A percentile compares a stretch with the other conserved stretches of the same genome.
phyloP scores from a whole-genome alignment of 1,140 invertebrate species.

The Cryptotermes secundus region DNA sequence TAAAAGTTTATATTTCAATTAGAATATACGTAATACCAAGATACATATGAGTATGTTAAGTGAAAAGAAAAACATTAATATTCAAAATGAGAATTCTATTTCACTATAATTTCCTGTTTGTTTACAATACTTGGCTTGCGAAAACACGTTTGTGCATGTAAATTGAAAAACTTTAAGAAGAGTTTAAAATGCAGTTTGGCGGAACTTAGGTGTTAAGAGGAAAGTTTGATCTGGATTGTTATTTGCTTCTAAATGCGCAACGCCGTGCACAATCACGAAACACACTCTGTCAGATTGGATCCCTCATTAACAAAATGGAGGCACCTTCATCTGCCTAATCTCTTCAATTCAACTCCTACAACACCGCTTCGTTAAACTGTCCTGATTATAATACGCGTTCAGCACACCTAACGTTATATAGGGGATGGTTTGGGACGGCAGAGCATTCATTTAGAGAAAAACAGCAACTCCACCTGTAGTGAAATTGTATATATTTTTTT shows the following conservation, averaged over 20 bases:
- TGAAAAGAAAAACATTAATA: not conserved
- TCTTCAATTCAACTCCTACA: not conserved
- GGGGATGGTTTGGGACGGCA: too few species aligned
- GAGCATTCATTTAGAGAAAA: too few species aligned
- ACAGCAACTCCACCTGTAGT: too few species aligned
- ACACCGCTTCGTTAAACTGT: too few species aligned
- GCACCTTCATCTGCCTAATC: not conserved
- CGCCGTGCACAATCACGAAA: not conserved
- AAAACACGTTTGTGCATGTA: not conserved
- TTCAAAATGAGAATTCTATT: not conserved
- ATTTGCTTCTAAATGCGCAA: not conserved
- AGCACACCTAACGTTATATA: too few species aligned
- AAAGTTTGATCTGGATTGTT: not conserved
- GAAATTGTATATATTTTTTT: too few species aligned
- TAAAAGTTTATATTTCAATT: too few species aligned
- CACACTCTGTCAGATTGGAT: not conserved
- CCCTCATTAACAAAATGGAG: not conserved
- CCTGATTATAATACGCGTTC: too few species aligned
- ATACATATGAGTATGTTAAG: too few species aligned
- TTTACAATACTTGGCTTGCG: not conserved
- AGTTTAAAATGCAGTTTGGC: not conserved
- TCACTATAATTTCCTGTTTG: not conserved
- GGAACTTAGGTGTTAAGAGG: not conserved
- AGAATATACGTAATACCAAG: too few species aligned
- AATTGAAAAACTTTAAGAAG: not conserved